phyloP scores from a whole-genome alignment of 2,888 invertebrate genomes.

The Drosophila prolongata region DNA sequence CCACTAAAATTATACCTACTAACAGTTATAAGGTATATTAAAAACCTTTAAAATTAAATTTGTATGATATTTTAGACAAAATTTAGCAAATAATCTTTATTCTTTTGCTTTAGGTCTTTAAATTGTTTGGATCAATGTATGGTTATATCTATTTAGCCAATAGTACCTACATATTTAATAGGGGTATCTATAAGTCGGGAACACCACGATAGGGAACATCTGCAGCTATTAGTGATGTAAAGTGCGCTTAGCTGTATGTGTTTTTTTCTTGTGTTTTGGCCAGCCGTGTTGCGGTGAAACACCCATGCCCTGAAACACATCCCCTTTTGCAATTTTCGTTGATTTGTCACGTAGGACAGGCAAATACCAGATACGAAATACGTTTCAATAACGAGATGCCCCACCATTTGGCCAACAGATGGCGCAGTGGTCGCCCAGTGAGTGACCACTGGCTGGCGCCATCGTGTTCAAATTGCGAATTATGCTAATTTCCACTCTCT shows the following conservation, averaged over 20 bases:
- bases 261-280: conserved; percentile 16
- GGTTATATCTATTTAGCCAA: no score
- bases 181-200: conserved; percentile 9
- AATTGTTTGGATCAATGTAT: no score
- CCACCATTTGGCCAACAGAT: conserved; percentile 57
- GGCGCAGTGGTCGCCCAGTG: conserved; percentile 36
- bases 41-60: no score
- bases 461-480: conserved; percentile 73
- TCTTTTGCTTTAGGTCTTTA: no score
- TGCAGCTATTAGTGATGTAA: conserved; percentile 68
- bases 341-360: conserved; percentile 69
- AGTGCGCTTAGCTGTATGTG: conserved; percentile 64
- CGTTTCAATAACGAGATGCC: conserved; percentile 56
- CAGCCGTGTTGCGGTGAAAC: conserved; percentile 26
- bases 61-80: no score
- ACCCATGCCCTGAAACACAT: not conserved
- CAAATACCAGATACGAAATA: conserved; percentile 37
- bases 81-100: no score
- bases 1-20: no score
- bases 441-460: conserved; percentile 53
- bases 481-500: conserved; percentile 65
- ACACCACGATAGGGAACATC: not conserved
- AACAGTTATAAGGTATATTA: no score
- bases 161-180: no score
- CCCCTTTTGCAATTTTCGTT: conserved; percentile 42